Base-by-base conservation (phyloP, 2,888 invertebrate genomes). In the Lasioglossum pauxillum region DNA sequence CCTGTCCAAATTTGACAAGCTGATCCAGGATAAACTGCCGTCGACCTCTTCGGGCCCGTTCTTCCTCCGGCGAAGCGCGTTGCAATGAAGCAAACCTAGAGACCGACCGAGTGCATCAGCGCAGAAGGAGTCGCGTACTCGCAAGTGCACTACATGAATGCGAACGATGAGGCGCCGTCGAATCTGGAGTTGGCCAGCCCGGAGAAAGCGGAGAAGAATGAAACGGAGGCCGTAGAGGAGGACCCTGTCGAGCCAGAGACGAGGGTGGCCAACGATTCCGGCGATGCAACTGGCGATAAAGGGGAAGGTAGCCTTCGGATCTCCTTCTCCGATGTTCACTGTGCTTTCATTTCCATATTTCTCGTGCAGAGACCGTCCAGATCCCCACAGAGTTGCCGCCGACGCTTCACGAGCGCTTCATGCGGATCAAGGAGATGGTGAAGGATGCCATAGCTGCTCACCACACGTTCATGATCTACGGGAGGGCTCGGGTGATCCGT, bases 391-490 rank as follows among this genome's bases (percentile, higher is more conserved):
- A 90, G 75, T 69, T 91, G 57, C 90, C 93, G 14, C 90, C 91
- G 8, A 93, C 93, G 1, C 90, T 93, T 53, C 92, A 93, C 84
- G 94, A 95, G 78, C 92, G 93, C 74, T 95, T 95, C 75, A 82
- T 92, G 10, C 88, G 91, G 5, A 92, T 95, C 71, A 94, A 93
- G 80, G 92, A 94, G 75, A 90, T 92, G 60, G 95, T 95, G 0
- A 92, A 92, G n/a, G 93, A 93, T 46, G 94, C 95, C 23, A 93
- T 95, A 71, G 88, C 92, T 10, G 87, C 88, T 5, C 93, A 92
- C 80, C 94, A 90, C 49, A 95, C 94, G 31, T 95, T 95, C 64
- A 95, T 95, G 95, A 93, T 95, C 73, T 94, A 95, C 78, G 95
- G 95, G 38, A 93, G 93, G 82, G 91, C 95, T 23, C 88, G 93